A percentile compares a stretch with the other conserved stretches of the same genome.
Conservation (phyloP, 2,797 vertebrate genomes). For the Brachyalestes nurse region DNA sequence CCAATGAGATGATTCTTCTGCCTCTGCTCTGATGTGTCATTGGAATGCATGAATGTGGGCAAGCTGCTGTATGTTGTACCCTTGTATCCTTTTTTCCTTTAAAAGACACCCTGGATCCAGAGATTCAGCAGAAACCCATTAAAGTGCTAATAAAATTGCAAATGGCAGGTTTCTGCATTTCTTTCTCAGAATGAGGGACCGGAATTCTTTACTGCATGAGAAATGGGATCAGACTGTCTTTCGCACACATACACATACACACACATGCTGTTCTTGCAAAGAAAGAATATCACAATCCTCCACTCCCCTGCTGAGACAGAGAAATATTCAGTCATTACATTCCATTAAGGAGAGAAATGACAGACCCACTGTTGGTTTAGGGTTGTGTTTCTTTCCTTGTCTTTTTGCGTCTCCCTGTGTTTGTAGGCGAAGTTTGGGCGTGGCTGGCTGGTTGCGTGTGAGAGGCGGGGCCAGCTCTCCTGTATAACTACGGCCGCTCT, state of each 20-base stretch:
- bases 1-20: conserved; percentile 66
- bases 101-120: conserved; percentile 49
- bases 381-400: too few species aligned
- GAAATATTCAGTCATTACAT: conserved; percentile 77
- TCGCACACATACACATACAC: conserved; percentile 41
- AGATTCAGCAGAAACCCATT: conserved; percentile 74
- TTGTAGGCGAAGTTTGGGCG: too few species aligned
- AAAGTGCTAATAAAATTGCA: conserved; percentile 79
- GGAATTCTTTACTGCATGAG: conserved; percentile 63
- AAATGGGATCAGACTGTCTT: conserved; percentile 44
- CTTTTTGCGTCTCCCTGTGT: too few species aligned
- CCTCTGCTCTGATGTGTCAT: conserved; percentile 68
- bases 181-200: conserved; percentile 55
- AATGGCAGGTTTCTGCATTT: conserved; percentile 73
- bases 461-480: too few species aligned
- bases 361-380: too few species aligned
- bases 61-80: conserved; percentile 71
- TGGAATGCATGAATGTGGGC: conserved; percentile 78
- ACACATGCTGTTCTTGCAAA: conserved; percentile 62
- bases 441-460: too few species aligned
- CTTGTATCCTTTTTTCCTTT: too few species aligned
- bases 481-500: too few species aligned
- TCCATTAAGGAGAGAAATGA: conserved; percentile 72
- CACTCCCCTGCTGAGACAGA: conserved; percentile 67
- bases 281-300: conserved; percentile 56